Evolutionary conservation across 2,888 invertebrate genomes (phyloP).

Genomic region (Spicauda simplicius): DNA sequence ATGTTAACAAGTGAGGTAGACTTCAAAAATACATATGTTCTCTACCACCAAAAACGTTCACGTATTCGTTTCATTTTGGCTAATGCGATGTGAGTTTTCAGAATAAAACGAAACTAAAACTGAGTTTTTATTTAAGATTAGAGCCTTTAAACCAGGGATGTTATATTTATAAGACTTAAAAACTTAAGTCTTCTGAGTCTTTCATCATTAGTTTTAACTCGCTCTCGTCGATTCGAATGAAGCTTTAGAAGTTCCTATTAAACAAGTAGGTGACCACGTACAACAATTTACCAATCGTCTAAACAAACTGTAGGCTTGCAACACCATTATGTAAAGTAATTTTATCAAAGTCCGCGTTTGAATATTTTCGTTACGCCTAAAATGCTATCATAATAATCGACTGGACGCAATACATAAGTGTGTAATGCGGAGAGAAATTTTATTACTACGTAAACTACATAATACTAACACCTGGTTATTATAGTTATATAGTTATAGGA

Average conservation of each 20-base stretch:
- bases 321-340: slow-evolving; percentile 23
- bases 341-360: slow-evolving; percentile 14
- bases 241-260: slow-evolving; percentile 13
- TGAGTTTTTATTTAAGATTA: too few relatives aligned
- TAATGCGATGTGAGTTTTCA: too few relatives aligned
- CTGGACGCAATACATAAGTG: slow-evolving; percentile 11
- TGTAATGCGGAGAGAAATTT: slow-evolving; percentile 8
- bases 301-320: slow-evolving; percentile 25
- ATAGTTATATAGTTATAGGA: slow-evolving; percentile 7
- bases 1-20: too few relatives aligned
- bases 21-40: too few relatives aligned
- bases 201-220: too few relatives aligned
- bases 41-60: too few relatives aligned
- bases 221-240: slow-evolving; percentile 1
- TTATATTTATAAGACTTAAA: too few relatives aligned
- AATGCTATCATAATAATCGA: slow-evolving; percentile 18
- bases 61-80: too few relatives aligned
- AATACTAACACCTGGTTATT: slow-evolving; percentile 33
- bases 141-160: too few relatives aligned
- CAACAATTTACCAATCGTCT: slow-evolving; percentile 27
- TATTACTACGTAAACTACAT: slow-evolving; percentile 32
- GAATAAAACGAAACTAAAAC: too few relatives aligned
- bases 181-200: too few relatives aligned
- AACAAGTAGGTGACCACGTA: slow-evolving; percentile 35
- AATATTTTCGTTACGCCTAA: slow-evolving; percentile 33